These are phyloP conservation scores for Himalopsyche phryganea DNA, from an alignment of 1,140 invertebrate species.

Conservation along the genomic window DNA sequence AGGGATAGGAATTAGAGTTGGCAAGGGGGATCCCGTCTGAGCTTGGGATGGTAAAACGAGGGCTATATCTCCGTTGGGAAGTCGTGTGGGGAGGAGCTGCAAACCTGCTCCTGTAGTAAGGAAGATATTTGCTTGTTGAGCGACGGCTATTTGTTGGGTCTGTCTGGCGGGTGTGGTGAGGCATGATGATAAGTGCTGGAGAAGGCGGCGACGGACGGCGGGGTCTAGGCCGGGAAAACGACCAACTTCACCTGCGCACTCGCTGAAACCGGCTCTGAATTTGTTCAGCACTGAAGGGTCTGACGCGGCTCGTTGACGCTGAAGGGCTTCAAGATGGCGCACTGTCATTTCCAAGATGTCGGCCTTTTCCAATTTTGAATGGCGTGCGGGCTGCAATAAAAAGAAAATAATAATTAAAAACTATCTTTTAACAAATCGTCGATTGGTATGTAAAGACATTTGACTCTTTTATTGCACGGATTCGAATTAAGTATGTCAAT, in stretches of 20 bases:
- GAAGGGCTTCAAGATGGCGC: slow-evolving; percentile 81
- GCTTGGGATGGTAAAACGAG: slow-evolving; percentile 64
- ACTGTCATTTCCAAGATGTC: slow-evolving; percentile 97
- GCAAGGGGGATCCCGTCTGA: slow-evolving; percentile 53
- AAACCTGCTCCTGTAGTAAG: slow-evolving; percentile 59
- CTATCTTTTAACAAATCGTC: slow-evolving; percentile 1
- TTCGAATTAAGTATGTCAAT: neutral
- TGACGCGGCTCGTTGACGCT: slow-evolving; percentile 70
- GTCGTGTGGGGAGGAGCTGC: slow-evolving; percentile 73
- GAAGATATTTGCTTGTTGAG: slow-evolving; percentile 50
- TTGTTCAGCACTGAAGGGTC: slow-evolving; percentile 78
- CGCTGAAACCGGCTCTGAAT: slow-evolving; percentile 83
- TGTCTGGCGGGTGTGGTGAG: slow-evolving; percentile 49
- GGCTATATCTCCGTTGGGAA: slow-evolving; percentile 76
- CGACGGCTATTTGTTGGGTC: slow-evolving; percentile 56
- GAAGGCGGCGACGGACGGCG: slow-evolving; percentile 65
- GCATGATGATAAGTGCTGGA: slow-evolving; percentile 70
- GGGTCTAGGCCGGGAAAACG: slow-evolving; percentile 71
- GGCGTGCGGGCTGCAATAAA: slow-evolving; percentile 72
- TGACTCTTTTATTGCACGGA: neutral
- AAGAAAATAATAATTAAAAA: slow-evolving; percentile 1
- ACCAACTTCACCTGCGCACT: slow-evolving; percentile 81
- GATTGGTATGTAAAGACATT: too few relatives aligned
- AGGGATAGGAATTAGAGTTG: slow-evolving; percentile 67
- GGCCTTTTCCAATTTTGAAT: slow-evolving; percentile 94